Conservation (phyloP, 1,140 invertebrate genomes). For the Colletes latitarsis region DNA sequence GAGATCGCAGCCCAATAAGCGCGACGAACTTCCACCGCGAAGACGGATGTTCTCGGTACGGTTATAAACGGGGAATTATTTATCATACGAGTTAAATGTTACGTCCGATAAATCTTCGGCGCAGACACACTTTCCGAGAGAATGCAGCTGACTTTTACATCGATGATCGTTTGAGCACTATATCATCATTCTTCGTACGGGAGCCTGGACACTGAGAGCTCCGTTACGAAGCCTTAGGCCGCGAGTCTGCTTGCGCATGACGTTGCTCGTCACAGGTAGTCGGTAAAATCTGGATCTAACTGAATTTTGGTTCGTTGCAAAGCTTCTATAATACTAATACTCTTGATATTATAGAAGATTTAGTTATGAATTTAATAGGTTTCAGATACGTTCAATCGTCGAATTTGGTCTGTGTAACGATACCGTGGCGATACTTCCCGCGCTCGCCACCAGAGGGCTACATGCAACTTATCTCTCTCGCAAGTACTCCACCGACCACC, state of each 20-base stretch:
- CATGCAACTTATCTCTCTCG: too few species aligned
- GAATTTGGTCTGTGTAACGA: too few species aligned
- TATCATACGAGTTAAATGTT: slow-evolving; percentile 59
- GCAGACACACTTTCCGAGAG: slow-evolving; percentile 49
- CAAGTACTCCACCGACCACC: too few species aligned
- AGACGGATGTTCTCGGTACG: slow-evolving; percentile 47
- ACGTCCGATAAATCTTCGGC: slow-evolving; percentile 51
- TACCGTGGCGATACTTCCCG: too few species aligned
- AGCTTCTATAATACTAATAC: too few species aligned
- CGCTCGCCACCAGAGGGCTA: too few species aligned
- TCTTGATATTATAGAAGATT: too few species aligned
- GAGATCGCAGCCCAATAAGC: slow-evolving; percentile 22
- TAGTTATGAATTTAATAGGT: too few species aligned
- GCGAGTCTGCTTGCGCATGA: not conserved
- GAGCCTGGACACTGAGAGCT: slow-evolving; percentile 49
- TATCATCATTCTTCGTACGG: slow-evolving; percentile 53
- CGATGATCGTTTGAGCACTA: slow-evolving; percentile 54
- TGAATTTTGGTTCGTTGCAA: too few species aligned
- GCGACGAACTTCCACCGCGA: slow-evolving; percentile 28
- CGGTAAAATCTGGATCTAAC: not conserved
- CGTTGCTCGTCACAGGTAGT: not conserved
- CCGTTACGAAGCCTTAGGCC: slow-evolving; percentile 46
- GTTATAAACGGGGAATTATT: slow-evolving; percentile 54
- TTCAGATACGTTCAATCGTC: too few species aligned
- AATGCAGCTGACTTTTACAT: slow-evolving; percentile 49